Percentiles rank a stretch among this genome's conserved stretches.
Evolutionary conservation across 2,888 invertebrate genomes (phyloP).

Genomic region (Zhengitettix transpicula): DNA sequence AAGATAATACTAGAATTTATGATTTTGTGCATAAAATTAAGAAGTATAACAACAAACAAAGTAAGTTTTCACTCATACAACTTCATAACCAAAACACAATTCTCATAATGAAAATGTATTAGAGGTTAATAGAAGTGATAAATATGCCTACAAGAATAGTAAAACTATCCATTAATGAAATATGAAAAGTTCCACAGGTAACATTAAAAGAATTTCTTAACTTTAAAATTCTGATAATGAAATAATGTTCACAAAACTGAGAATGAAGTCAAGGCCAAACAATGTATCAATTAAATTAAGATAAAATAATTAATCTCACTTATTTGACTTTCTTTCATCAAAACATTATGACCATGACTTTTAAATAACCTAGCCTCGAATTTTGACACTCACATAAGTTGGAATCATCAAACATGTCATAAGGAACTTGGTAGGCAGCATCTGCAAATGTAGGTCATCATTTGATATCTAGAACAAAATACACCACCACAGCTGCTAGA

Average conservation of each 20-base stretch:
- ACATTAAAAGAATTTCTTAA: not conserved
- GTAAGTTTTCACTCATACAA: too few relatives aligned
- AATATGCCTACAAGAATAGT: not conserved
- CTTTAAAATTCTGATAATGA: not conserved
- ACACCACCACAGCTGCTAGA: not conserved
- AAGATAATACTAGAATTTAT: too few relatives aligned
- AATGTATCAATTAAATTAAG: not conserved
- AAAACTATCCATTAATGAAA: not conserved
- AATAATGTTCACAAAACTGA: not conserved
- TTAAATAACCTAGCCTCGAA: too few relatives aligned
- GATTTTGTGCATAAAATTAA: too few relatives aligned
- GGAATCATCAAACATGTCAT: conserved; percentile 9
- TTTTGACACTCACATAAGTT: conserved; percentile 6
- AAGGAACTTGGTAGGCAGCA: conserved; percentile 1
- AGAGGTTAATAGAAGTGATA: not conserved
- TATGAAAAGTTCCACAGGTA: not conserved
- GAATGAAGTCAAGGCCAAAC: conserved; percentile 2
- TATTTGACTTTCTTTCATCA: too few relatives aligned
- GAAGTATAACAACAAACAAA: too few relatives aligned
- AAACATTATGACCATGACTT: too few relatives aligned
- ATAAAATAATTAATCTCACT: too few relatives aligned
- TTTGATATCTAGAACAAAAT: conserved; percentile 7
- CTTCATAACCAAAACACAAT: too few relatives aligned
- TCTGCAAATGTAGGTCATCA: conserved; percentile 8
- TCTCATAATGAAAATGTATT: too few relatives aligned